Evolutionary conservation across 2,888 invertebrate genomes (phyloP).

Genomic region (Pristionchus japonicus): DNA sequence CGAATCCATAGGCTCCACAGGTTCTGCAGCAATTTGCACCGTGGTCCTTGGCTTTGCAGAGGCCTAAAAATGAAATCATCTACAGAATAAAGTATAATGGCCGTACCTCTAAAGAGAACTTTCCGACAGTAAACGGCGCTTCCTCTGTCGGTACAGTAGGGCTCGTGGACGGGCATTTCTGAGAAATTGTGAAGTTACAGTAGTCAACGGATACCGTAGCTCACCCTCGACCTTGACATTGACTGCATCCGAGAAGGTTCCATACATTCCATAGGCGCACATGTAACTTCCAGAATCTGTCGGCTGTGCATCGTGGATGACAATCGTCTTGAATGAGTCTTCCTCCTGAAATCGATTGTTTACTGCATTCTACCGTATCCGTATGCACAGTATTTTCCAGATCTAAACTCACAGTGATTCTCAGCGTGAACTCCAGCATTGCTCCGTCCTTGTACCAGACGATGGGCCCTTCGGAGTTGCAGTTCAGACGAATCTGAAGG

Average conservation of each 20-base stretch:
- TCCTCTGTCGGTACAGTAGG: slow-evolving; percentile 39
- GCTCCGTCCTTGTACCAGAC: slow-evolving; percentile 65
- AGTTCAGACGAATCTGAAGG: slow-evolving; percentile 55
- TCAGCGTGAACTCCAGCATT: slow-evolving; percentile 55
- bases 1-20: slow-evolving; percentile 53
- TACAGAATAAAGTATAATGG: neutral
- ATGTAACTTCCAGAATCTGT: slow-evolving; percentile 55
- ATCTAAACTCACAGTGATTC: slow-evolving; percentile 51
- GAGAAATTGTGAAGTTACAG: neutral
- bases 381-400: neutral
- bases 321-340: slow-evolving; percentile 40
- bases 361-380: neutral
- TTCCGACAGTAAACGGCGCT: neutral
- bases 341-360: neutral
- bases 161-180: slow-evolving; percentile 27
- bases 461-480: slow-evolving; percentile 58
- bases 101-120: slow-evolving; percentile 38
- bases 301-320: slow-evolving; percentile 47
- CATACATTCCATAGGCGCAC: slow-evolving; percentile 56
- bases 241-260: slow-evolving; percentile 52
- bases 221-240: slow-evolving; percentile 56
- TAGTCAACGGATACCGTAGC: neutral
- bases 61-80: slow-evolving; percentile 49
- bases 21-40: slow-evolving; percentile 69
- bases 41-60: slow-evolving; percentile 69